These are phyloP conservation scores for Hipposideros larvatus DNA, from an alignment of 2,797 vertebrate species.

Conservation along the genomic window DNA sequence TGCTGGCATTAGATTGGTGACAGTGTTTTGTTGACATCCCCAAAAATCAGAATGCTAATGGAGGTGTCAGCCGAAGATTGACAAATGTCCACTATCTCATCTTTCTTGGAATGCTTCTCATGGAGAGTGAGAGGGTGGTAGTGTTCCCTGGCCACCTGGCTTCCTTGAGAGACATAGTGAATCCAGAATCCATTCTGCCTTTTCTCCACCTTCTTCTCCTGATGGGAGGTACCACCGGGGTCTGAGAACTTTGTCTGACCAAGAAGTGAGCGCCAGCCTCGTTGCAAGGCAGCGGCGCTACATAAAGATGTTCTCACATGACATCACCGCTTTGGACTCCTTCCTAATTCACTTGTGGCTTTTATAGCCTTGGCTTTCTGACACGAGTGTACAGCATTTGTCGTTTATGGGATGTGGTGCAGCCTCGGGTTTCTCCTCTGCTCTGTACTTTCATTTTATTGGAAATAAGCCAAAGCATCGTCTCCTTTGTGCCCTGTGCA, in stretches of 20 bases:
- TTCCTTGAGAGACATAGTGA: not conserved
- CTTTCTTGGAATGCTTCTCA: not conserved
- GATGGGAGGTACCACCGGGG: not conserved
- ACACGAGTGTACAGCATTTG: not conserved
- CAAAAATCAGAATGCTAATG: not conserved
- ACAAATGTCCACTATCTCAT: not conserved
- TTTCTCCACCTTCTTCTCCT: not conserved
- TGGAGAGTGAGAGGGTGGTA: not conserved
- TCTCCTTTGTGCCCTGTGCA: not conserved
- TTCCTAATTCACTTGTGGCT: conserved; percentile 74
- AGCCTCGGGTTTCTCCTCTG: conserved; percentile 22
- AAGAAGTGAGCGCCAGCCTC: not conserved
- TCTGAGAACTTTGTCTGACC: not conserved
- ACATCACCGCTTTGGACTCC: conserved; percentile 65
- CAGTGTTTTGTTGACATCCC: not conserved
- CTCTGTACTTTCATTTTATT: conserved; percentile 2
- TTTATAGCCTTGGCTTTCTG: conserved; percentile 70
- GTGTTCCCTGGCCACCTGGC: not conserved
- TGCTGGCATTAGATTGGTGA: not conserved
- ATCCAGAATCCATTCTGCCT: not conserved
- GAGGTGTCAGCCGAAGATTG: not conserved
- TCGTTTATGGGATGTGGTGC: conserved; percentile 45
- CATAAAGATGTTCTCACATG: conserved; percentile 9
- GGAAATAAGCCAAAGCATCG: not conserved
- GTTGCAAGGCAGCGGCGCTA: not conserved